Percentiles rank a stretch among this genome's conserved stretches.
Evolutionary conservation across 2,797 vertebrate species (phyloP).

Genomic region (Sparus aurata): DNA sequence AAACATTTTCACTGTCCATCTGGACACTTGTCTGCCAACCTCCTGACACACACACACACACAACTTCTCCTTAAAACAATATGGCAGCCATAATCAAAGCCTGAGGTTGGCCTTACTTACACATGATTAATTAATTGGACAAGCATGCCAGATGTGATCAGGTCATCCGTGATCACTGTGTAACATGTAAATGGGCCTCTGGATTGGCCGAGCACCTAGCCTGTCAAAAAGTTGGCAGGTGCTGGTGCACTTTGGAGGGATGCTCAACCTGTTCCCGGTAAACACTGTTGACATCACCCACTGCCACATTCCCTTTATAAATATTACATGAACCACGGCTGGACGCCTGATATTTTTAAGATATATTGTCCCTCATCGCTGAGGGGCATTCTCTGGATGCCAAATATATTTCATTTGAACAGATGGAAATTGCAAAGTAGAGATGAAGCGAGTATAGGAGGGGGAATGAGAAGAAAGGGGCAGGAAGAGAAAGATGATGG

Average conservation of each 20-base stretch:
- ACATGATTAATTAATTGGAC: conserved; percentile 80
- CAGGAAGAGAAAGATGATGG: conserved; percentile 56
- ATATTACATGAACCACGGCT: conserved; percentile 80
- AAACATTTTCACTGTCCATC: conserved; percentile 45
- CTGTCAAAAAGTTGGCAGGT: conserved; percentile 74
- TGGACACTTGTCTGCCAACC: conserved; percentile 46
- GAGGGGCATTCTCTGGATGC: conserved; percentile 81
- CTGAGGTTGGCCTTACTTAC: conserved; percentile 63
- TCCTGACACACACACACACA: conserved; percentile 5
- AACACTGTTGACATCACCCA: conserved; percentile 77
- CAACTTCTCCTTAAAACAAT: conserved; percentile 68
- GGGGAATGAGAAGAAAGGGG: conserved; percentile 51
- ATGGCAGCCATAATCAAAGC: conserved; percentile 71
- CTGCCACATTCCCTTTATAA: conserved; percentile 77
- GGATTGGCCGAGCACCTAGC: conserved; percentile 62
- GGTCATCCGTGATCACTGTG: conserved; percentile 63
- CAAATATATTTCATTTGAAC: conserved; percentile 84
- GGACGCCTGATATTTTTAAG: conserved; percentile 83
- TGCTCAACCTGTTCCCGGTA: conserved; percentile 75
- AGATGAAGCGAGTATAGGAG: conserved; percentile 57
- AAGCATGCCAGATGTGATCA: conserved; percentile 78
- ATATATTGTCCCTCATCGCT: conserved; percentile 83
- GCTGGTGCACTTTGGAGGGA: conserved; percentile 66
- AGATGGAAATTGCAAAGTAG: conserved; percentile 81
- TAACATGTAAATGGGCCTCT: conserved; percentile 73